These are phyloP conservation scores for Seira ritae DNA, from an alignment of 2,888 invertebrate genomes.

Conservation along the genomic window DNA sequence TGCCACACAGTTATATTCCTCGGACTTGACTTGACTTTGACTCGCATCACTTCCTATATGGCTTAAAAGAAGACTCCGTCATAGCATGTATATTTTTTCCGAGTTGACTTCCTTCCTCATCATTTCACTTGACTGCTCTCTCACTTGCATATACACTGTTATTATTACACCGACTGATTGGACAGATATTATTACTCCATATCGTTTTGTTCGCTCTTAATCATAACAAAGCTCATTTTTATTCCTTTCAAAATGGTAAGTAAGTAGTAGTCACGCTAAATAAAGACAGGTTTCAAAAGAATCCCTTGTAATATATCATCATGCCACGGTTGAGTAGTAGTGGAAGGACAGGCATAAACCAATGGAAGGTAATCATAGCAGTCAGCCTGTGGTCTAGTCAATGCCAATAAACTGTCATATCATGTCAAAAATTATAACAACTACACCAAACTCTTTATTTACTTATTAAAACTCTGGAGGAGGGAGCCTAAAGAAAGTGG, in stretches of 20 bases:
- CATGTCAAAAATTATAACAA: constrained; percentile 63
- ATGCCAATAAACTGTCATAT: constrained; percentile 63
- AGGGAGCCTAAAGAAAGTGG: not conserved
- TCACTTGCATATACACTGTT: constrained; percentile 13
- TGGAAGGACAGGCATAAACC: too few relatives aligned
- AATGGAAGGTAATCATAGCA: constrained; percentile 29
- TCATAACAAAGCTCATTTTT: constrained; percentile 53
- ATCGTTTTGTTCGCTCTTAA: constrained; percentile 38
- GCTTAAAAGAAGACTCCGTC: constrained; percentile 33
- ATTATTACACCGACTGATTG: constrained; percentile 31
- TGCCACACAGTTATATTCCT: constrained; percentile 5
- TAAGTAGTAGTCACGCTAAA: too few relatives aligned
- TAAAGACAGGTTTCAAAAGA: too few relatives aligned
- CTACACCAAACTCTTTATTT: constrained; percentile 60
- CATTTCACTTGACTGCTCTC: constrained; percentile 19
- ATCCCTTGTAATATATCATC: too few relatives aligned
- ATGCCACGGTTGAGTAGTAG: too few relatives aligned
- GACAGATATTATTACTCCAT: too few relatives aligned
- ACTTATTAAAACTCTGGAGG: constrained; percentile 57
- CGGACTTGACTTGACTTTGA: constrained; percentile 44
- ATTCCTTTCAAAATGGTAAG: constrained; percentile 35
- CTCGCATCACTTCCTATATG: not conserved
- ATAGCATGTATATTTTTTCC: constrained; percentile 2
- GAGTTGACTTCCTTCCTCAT: constrained; percentile 47
- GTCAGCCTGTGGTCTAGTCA: constrained; percentile 61